Conservation (phyloP, 2,113 vertebrate species). For the Thunnus maccoyii region DNA sequence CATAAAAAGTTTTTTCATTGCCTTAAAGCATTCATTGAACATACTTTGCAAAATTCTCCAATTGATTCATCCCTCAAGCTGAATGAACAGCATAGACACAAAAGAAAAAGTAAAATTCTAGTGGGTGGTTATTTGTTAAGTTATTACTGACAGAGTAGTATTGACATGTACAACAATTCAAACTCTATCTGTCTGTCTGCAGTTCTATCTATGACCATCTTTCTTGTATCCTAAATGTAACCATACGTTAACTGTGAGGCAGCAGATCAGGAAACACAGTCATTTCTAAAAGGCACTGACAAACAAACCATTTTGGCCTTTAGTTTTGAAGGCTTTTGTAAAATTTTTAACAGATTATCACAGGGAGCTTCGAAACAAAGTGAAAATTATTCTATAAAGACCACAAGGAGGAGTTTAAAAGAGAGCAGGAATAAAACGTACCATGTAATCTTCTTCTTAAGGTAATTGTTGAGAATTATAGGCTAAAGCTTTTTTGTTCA, state of each 20-base stretch:
- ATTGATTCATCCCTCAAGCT: too few species aligned
- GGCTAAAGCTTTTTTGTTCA: conserved; percentile 40
- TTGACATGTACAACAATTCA: too few species aligned
- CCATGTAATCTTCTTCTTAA: conserved; percentile 48
- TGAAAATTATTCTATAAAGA: conserved; percentile 1
- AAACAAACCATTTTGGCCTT: not conserved
- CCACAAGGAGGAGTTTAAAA: conserved; percentile 1
- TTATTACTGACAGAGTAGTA: too few species aligned
- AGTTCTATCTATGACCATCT: too few species aligned
- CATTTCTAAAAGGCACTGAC: not conserved
- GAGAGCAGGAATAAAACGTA: not conserved
- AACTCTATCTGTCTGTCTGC: not conserved
- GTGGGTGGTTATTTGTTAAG: too few species aligned
- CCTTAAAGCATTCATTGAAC: too few species aligned
- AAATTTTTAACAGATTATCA: not conserved
- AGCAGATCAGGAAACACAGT: too few species aligned
- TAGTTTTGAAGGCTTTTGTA: not conserved
- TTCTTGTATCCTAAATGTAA: too few species aligned
- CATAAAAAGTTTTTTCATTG: too few species aligned
- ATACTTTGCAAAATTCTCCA: too few species aligned
- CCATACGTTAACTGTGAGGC: too few species aligned
- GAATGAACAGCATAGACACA: too few species aligned
- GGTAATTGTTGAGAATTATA: conserved; percentile 52
- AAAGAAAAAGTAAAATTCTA: not conserved
- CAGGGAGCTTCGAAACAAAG: not conserved